These are phyloP conservation scores for Apistogramma diplotaenia DNA, from an alignment of 2,113 vertebrate species.

Conservation along the genomic window DNA sequence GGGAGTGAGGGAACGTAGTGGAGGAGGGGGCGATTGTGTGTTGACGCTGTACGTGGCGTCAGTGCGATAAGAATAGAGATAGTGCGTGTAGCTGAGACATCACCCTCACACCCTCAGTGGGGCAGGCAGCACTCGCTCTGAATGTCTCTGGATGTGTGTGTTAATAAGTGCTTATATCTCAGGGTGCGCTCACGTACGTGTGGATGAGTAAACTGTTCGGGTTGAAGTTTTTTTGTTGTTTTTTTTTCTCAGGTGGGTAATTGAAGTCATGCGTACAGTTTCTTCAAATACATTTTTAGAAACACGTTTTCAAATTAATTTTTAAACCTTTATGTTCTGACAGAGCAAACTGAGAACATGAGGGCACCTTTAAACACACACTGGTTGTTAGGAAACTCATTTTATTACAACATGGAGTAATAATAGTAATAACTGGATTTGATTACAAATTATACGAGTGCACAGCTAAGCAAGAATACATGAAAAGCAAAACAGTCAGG, in stretches of 20 bases:
- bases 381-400: not conserved
- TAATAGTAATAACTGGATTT: not conserved
- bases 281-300: not conserved
- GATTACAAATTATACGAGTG: not conserved
- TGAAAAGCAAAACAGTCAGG: not conserved
- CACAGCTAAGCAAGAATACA: not conserved
- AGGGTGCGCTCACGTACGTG: conserved; percentile 27
- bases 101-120: conserved; percentile 76
- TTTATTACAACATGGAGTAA: not conserved
- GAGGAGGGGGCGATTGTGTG: conserved; percentile 76
- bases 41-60: conserved; percentile 82
- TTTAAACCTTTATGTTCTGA: not conserved
- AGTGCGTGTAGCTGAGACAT: conserved; percentile 79
- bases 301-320: not conserved
- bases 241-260: conserved; percentile 11
- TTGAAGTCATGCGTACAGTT: conserved; percentile 6
- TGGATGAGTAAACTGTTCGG: conserved; percentile 44
- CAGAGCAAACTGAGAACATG: not conserved
- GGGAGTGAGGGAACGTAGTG: conserved; percentile 69
- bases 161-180: conserved; percentile 16
- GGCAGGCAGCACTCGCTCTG: conserved; percentile 53
- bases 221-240: not conserved
- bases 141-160: conserved; percentile 24
- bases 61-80: conserved; percentile 83
- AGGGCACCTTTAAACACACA: not conserved